Evolutionary conservation across 2,113 vertebrate species (phyloP), one percentile per base, ranked within the genome.

Genomic region (Neoarius graeffei): DNA sequence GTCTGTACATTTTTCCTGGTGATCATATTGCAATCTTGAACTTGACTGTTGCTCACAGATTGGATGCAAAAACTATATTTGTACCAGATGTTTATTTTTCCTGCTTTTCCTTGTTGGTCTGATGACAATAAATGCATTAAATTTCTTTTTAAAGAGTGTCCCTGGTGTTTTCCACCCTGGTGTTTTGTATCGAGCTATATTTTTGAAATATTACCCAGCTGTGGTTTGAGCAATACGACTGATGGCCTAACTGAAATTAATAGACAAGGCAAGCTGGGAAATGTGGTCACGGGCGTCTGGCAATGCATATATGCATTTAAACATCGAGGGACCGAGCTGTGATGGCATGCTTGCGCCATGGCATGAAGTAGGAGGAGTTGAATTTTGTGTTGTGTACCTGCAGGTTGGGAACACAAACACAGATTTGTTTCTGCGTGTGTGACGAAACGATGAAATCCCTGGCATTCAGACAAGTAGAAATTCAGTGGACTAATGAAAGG

Each of bases 281-380:
- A 85, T 20, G 27, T 74, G 83, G 83, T 85, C 83, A 85, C 19
- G 27, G 52, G 57, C 48, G 6, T 62, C 57, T 82, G 80, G 80
- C 30, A 82, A 82, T 5, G 30, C 30, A 30, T 62, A 59, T 62
- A 82, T 48, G 57, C 20, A 7, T 82, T 62, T 62, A 62, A 82
- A 59, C 42, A 19, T 62, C 50, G 57, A 48, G 23, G 86, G 67
- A 87, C 57, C 42, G 62, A 90, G 83, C 79, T 77, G 84, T 81
- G 73, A 83, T 88, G 86, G 88, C 77, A 83, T 81, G 71, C 77
- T 85, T 85, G 64, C 86, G 79, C 67, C 69, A 77, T 82, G 25
- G 11, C 10, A 54, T 82, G 83, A 87, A 73, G 66, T 48, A 50
- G 81, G 84, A 74, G 66, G 74, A 27, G 57, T 27, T 59, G 48